A percentile compares a stretch with the other conserved stretches of the same genome.
These are phyloP conservation scores for Lutraria lutraria DNA, from an alignment of 2,888 invertebrate genomes.

Conservation along the genomic window DNA sequence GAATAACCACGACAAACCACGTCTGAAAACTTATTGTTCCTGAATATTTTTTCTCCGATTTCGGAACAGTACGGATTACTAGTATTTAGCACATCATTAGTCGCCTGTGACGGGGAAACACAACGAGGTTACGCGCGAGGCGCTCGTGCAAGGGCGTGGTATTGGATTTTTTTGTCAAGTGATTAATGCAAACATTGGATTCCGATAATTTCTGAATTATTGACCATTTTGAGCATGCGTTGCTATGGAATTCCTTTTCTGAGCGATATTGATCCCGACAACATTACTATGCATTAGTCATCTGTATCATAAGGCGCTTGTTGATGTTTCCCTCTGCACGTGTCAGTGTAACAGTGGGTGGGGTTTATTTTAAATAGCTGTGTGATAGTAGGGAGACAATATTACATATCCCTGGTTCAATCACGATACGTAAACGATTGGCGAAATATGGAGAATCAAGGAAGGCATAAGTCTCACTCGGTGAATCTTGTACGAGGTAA, in stretches of 20 bases:
- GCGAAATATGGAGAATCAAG: neutral
- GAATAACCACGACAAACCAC: too few relatives aligned
- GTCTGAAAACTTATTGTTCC: too few relatives aligned
- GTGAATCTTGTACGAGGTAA: conserved; percentile 18
- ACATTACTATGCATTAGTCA: conserved; percentile 13
- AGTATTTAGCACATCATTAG: neutral
- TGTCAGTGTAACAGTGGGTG: neutral
- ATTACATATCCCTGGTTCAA: too few relatives aligned
- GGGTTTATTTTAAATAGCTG: neutral
- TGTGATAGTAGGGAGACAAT: too few relatives aligned
- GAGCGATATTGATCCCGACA: neutral
- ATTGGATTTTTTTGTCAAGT: neutral
- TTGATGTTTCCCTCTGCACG: conserved; percentile 9
- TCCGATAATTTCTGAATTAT: conserved; percentile 18
- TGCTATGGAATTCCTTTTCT: conserved; percentile 13
- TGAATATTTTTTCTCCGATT: neutral
- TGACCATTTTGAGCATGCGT: conserved; percentile 2
- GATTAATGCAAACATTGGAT: conserved; percentile 1
- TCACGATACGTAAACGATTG: neutral
- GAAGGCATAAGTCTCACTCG: neutral
- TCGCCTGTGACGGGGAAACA: neutral
- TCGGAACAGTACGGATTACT: conserved; percentile 14
- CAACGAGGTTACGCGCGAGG: neutral
- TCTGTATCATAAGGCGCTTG: conserved; percentile 15
- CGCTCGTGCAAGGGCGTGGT: conserved; percentile 13